Base-by-base conservation (phyloP, 2,113 vertebrate species). In the Ameiurus melas region DNA sequence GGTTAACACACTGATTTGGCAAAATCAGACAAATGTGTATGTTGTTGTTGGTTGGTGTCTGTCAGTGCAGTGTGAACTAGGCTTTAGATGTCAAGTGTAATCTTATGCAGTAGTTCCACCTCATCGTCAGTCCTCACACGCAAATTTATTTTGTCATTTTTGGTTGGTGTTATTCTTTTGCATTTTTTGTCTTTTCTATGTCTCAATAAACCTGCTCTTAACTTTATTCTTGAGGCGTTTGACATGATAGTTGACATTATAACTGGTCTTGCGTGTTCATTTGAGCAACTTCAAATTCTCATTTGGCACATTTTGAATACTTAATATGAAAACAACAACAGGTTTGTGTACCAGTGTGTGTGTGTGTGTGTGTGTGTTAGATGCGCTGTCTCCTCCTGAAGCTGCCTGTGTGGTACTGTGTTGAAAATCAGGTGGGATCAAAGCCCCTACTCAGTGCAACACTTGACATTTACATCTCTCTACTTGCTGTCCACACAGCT, bases 391-490 rank as follows among this genome's bases (percentile, higher is more conserved):
- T 79, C 20, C 17, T 16, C 17, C 25, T 30, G n/a, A 85, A n/a
- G 17, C 51, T 86, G 25, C 39, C 85, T 27, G n/a, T 78, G 36
- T 12, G 20, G 27, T 19, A 53, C 30, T 53, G 55, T 70, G 51
- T 36, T 87, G 20, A 80, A 79, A 70, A 88, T 27, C 78, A 83
- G 82, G 71, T 62, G n/a, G 47, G 87, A 87, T 89, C 87, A 91
- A 91, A 89, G 71, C 79, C 60, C 78, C 66, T 36, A n/a, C 86
- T 86, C 51, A 12, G 57, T 19, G 51, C 60, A 81, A 58, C 86
- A 88, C 86, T 89, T 91, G 90, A 86, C 88, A 91, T 88, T 91
- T 89, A 91, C 88, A 91, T 91, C 62, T 87, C 84, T 79, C 55
- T 88, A 77, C 87, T 88, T 86, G 7, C 10, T 19, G 58, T 81